These are phyloP conservation scores for Acronicta leporina DNA, from an alignment of 2,888 invertebrate species.

Conservation along the genomic window DNA sequence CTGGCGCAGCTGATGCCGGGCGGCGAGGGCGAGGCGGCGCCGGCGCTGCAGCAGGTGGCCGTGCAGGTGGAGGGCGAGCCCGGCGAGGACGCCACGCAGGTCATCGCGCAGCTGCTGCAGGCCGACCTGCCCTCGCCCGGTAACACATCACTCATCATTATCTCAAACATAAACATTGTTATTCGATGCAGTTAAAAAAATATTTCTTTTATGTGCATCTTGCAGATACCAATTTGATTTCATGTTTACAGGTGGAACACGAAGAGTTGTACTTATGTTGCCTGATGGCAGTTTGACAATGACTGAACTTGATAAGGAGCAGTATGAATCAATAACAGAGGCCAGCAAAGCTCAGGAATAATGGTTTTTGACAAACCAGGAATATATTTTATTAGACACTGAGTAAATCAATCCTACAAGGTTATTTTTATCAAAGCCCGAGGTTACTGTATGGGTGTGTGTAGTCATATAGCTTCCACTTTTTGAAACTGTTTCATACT, in stretches of 20 bases:
- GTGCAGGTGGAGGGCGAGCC: slow-evolving; percentile 88
- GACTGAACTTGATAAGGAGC: slow-evolving; percentile 96
- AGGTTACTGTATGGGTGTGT: slow-evolving; percentile 1
- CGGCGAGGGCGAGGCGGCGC: slow-evolving; percentile 84
- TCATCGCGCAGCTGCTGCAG: slow-evolving; percentile 95
- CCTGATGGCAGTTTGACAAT: slow-evolving; percentile 96
- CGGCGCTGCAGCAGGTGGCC: slow-evolving; percentile 86
- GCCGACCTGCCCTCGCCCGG: slow-evolving; percentile 95
- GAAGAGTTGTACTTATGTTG: slow-evolving; percentile 94
- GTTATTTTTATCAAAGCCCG: slow-evolving; percentile 6
- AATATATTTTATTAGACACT: slow-evolving; percentile 2
- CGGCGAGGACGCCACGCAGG: slow-evolving; percentile 92
- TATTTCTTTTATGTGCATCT: neutral
- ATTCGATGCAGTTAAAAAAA: no score
- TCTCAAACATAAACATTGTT: no score
- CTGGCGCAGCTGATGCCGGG: slow-evolving; percentile 90
- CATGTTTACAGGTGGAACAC: slow-evolving; percentile 91
- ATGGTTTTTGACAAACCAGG: slow-evolving; percentile 30
- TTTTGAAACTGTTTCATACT: slow-evolving; percentile 4
- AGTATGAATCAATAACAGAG: slow-evolving; percentile 91
- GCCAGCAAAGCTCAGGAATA: slow-evolving; percentile 89
- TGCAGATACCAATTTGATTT: neutral
- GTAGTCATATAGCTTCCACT: slow-evolving; percentile 3
- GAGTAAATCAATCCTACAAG: slow-evolving; percentile 6
- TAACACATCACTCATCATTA: slow-evolving; percentile 66